Conservation (phyloP, 2,888 invertebrate genomes). For the Scaptomyza caliginosa region DNA sequence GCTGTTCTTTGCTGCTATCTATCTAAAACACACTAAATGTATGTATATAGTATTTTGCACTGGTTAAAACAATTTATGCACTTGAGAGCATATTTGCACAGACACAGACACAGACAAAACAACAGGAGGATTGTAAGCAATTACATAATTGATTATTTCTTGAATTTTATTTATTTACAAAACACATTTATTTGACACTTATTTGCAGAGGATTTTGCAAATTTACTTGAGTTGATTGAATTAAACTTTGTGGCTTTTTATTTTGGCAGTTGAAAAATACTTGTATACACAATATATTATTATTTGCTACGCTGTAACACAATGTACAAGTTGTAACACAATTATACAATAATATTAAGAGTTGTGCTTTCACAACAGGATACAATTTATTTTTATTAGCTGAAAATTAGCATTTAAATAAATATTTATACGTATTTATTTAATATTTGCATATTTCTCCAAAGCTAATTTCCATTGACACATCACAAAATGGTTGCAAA, state of each 20-base stretch:
- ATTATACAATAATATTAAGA: background rate
- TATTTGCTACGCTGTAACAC: no score
- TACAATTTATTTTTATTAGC: constrained; percentile 57
- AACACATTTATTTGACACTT: constrained; percentile 9
- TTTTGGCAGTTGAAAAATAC: background rate
- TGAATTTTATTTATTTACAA: constrained; percentile 16
- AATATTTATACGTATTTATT: background rate
- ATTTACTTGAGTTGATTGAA: constrained; percentile 18
- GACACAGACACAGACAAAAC: background rate
- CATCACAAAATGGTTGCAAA: constrained; percentile 2
- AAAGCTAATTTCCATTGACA: constrained; percentile 22
- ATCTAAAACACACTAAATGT: background rate
- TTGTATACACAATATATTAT: no score
- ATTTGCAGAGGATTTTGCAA: constrained; percentile 5
- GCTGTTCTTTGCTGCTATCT: background rate
- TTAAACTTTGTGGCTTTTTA: background rate
- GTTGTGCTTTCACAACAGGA: constrained; percentile 5
- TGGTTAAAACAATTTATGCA: constrained; percentile 8
- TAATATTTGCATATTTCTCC: constrained; percentile 36
- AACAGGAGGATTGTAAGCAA: constrained; percentile 24
- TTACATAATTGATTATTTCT: constrained; percentile 33
- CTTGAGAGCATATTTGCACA: constrained; percentile 12
- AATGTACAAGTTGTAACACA: no score
- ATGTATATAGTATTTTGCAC: constrained; percentile 9
- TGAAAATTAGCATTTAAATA: constrained; percentile 46